Base-by-base conservation (phyloP, 2,888 invertebrate genomes). In the Stomorhina lunata region DNA sequence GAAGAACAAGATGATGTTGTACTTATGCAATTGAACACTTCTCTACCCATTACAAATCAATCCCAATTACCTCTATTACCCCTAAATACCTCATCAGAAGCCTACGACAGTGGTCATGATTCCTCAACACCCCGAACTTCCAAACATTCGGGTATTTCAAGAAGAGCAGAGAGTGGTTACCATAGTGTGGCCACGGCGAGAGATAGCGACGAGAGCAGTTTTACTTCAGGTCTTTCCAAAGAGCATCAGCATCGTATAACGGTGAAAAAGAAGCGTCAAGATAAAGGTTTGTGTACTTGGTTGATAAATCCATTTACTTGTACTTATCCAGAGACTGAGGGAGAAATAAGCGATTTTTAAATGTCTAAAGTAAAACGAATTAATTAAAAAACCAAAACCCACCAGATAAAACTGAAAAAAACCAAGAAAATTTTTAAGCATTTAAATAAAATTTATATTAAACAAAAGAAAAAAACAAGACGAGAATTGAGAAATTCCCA, bases 141-240 rank as follows among this genome's bases (percentile, higher is more conserved):
- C 1, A 96, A 96, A 89, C 95, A 96, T 85, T 96, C 96, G 85
- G 95, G 95, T 0, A 94, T 96, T 2, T 96, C 95, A 0, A 92
- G 96, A 85, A 93, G 96, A 65, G 96, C 97, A 2, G 97, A 97
- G 89, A 97, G 96, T 87, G 98, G 98, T 1, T 98, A 97, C 88
- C 98, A 98, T 88, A 97, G 97, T 87, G 96, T 97, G 84, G 95
- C 97, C 9, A 91, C 91, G 0, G 91, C 90, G 2, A 92, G 97
- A 81, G 97, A 97, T 90, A 95, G 96, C 85, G 97, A 97, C 88
- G 96, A 96, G 82, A 96, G 96, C 22, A 96, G 96, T 79, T 94
- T 96, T 85, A 96, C 96, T 84, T 97, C 97, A 15, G 94, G 90
- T 57, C 86, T 90, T 77, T 90, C 91, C 2, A 91, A 91, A 85